Percentiles rank a stretch among this genome's conserved stretches.
These are phyloP conservation scores for Brotula barbata DNA, from an alignment of 2,797 vertebrate species.

Conservation along the genomic window DNA sequence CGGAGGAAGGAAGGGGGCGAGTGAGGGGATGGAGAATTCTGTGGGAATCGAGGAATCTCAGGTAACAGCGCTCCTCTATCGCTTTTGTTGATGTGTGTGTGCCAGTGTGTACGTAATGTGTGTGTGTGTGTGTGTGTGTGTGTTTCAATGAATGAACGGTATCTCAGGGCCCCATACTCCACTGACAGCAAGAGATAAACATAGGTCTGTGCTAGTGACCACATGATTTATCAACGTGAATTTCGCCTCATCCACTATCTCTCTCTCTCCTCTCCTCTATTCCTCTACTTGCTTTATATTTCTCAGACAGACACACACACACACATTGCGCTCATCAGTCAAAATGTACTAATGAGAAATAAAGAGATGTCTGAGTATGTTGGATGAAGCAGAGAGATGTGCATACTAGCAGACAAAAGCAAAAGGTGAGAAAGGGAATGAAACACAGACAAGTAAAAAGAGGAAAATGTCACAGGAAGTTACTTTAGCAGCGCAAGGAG, in stretches of 20 bases:
- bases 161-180: constrained; percentile 73
- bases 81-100: constrained; percentile 47
- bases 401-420: constrained; percentile 50
- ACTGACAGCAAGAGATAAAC: constrained; percentile 80
- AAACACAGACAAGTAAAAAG: constrained; percentile 43
- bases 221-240: constrained; percentile 81
- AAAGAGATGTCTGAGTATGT: constrained; percentile 58
- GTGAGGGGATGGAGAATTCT: constrained; percentile 6
- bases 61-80: constrained; percentile 56
- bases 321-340: constrained; percentile 65
- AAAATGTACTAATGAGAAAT: constrained; percentile 71
- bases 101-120: constrained; percentile 10
- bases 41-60: constrained; percentile 54
- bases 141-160: constrained; percentile 36
- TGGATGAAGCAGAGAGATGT: constrained; percentile 50
- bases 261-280: constrained; percentile 19
- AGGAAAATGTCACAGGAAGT: constrained; percentile 35
- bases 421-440: constrained; percentile 30
- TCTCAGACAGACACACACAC: background rate
- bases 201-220: constrained; percentile 71
- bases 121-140: constrained; percentile 45
- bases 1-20: constrained; percentile 12
- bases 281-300: constrained; percentile 28
- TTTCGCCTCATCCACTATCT: constrained; percentile 61
- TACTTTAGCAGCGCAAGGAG: constrained; percentile 5